phyloP scores from a whole-genome alignment of 2,797 vertebrate species.

The Furcifer pardalis region DNA sequence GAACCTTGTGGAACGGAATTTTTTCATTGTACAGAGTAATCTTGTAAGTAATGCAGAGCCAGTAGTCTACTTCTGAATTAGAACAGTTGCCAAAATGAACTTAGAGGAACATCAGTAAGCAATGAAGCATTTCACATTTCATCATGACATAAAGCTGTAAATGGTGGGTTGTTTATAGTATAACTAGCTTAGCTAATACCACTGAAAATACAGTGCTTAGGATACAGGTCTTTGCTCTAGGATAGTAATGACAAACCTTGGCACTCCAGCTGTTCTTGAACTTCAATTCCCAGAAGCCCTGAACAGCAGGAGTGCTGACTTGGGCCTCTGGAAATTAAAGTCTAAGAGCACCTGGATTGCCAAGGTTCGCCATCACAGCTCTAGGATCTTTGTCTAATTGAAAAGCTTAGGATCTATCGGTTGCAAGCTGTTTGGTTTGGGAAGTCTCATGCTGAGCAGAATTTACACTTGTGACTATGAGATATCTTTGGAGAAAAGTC shows the following conservation, averaged over 20 bases:
- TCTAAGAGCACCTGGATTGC: no score
- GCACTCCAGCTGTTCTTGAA: no score
- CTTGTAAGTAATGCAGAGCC: fast-evolving
- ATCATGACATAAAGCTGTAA: neutral
- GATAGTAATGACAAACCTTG: no score
- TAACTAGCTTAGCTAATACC: neutral
- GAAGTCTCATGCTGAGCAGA: neutral
- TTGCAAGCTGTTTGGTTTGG: neutral
- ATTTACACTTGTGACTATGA: neutral
- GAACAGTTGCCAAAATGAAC: neutral
- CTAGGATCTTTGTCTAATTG: neutral
- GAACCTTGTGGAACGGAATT: no score
- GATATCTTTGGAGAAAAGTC: neutral
- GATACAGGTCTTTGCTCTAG: neutral
- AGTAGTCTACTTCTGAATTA: neutral
- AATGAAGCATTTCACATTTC: neutral
- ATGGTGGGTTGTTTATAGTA: neutral
- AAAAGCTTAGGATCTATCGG: neutral
- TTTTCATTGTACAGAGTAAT: no score
- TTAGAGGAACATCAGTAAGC: neutral
- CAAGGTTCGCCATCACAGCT: no score
- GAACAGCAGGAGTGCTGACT: no score
- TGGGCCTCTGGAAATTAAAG: no score
- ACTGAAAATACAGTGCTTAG: neutral
- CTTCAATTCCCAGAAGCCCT: no score